Base-by-base conservation (phyloP, 2,797 vertebrate species). In the Crax fasciolata region DNA sequence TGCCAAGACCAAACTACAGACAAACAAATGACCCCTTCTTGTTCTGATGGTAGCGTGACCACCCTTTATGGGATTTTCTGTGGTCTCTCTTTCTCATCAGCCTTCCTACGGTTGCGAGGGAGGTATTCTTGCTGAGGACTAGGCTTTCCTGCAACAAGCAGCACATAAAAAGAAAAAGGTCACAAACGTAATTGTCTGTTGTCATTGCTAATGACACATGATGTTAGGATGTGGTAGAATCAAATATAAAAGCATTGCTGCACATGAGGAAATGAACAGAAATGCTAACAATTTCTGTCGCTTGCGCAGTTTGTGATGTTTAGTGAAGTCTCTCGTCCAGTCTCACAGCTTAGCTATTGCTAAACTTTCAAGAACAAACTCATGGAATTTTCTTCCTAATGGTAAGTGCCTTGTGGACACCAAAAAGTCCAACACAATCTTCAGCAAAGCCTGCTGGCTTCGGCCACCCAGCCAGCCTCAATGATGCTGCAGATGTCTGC, bases 151-250 rank as follows among this genome's bases (percentile, higher is more conserved):
- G 58, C 0, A 11, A 51, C 66, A 75, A 87, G 70, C 9, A 90
- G 28, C 58, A 81, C 41, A 54, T 96, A 41, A 91, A 89, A 94
- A 94, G 63, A 87, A 95, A 96, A 92, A 5, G 5, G 73, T 92
- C 65, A 91, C 87, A 88, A 78, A 62, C 44, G 48, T 87, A 79
- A 77, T 86, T 88, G 83, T 82, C 44, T 48, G 73, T 84, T 88
- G 85, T 95, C 66, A 61, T 90, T 46, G 28, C 11, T 90, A 90
- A 73, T 94, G 87, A 94, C 88, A 84, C 91, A 89, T 28, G 38
- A 19, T 79, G 67, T 84, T 90, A 90, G 80, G 74, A 96, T 88
- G 93, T 84, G 74, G 88, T 59, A 76, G 88, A 93, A 82, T 0
- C 1, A 73, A 96, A 48, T 72, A 74, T 35, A 63, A 90, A 94